A percentile compares a stretch with the other conserved stretches of the same genome.
phyloP scores from a whole-genome alignment of 2,797 vertebrate genomes.

The Acanthis flammea region DNA sequence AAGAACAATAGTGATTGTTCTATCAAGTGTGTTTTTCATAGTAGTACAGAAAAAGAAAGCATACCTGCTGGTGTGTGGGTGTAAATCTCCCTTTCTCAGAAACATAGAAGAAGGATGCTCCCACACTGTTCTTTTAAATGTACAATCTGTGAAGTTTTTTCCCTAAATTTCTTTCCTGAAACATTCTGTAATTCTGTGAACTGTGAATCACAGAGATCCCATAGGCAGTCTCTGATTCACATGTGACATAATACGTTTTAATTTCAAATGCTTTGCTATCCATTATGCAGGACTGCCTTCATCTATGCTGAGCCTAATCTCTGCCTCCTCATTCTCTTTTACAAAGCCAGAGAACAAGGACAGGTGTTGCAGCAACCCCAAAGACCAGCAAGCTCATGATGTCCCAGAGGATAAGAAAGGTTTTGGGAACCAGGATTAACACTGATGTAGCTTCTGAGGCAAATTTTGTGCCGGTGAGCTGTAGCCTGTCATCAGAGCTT shows the following conservation, averaged over 20 bases:
- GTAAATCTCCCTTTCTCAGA: slow-evolving; percentile 7
- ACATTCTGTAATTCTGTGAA: neutral
- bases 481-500: neutral
- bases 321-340: neutral
- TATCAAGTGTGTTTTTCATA: neutral
- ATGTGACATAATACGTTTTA: neutral
- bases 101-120: neutral
- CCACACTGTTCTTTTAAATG: slow-evolving; percentile 26
- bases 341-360: neutral
- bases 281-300: neutral
- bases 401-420: neutral
- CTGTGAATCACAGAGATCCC: neutral
- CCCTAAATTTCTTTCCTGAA: neutral
- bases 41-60: slow-evolving; percentile 29
- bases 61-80: neutral
- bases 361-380: neutral
- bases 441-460: neutral
- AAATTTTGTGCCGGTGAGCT: neutral
- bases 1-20: neutral
- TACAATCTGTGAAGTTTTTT: neutral
- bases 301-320: neutral
- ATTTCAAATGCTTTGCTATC: neutral
- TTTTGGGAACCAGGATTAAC: neutral
- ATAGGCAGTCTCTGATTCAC: neutral
- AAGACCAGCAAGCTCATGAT: neutral